Evolutionary conservation across 2,888 invertebrate species (phyloP).

Genomic region (Parnassius orleans): DNA sequence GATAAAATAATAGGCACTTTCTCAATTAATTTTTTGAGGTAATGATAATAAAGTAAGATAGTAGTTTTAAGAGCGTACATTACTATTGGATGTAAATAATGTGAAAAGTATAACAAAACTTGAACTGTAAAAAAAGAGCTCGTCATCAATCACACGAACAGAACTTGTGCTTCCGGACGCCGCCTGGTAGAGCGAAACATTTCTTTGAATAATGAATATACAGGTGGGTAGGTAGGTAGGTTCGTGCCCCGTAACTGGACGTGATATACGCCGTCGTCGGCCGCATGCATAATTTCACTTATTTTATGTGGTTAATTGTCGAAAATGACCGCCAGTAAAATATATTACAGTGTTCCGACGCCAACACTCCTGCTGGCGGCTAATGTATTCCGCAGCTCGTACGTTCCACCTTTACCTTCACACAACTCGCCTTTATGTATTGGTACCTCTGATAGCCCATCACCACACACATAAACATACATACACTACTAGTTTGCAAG

Average conservation of each 20-base stretch:
- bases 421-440: conserved; percentile 53
- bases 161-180: conserved; percentile 73
- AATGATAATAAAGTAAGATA: neutral
- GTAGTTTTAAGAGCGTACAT: conserved; percentile 13
- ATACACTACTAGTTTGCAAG: too few species aligned
- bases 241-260: conserved; percentile 79
- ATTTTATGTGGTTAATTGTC: conserved; percentile 82
- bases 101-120: conserved; percentile 45
- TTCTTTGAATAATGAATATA: conserved; percentile 81
- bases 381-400: conserved; percentile 75
- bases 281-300: conserved; percentile 81
- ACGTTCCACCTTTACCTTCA: conserved; percentile 60
- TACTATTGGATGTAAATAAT: conserved; percentile 41
- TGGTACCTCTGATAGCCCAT: conserved; percentile 10
- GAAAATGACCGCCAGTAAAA: conserved; percentile 80
- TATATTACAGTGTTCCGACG: conserved; percentile 72
- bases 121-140: conserved; percentile 70
- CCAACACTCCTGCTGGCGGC: conserved; percentile 64
- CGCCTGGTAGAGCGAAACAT: conserved; percentile 76
- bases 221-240: conserved; percentile 59
- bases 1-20: too few species aligned
- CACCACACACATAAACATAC: neutral
- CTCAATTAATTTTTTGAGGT: too few species aligned
- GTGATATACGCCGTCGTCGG: conserved; percentile 80
- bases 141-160: conserved; percentile 78